Conservation (phyloP, 1,140 invertebrate genomes). For the Zaprionus gabonicus region DNA sequence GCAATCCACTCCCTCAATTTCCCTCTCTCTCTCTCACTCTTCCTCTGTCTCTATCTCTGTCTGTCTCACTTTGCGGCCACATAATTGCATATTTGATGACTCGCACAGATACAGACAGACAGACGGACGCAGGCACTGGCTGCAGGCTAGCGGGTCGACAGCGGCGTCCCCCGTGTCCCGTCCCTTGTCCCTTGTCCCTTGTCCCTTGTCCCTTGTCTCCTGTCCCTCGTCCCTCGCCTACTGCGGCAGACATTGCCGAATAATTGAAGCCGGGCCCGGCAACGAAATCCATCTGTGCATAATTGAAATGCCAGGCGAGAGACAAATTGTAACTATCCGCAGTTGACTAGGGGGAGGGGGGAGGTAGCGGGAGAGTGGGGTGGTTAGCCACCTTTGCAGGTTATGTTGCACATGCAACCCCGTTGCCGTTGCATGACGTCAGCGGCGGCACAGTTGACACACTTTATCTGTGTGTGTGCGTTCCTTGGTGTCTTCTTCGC, state of each 20-base stretch:
- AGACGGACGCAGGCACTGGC: background rate
- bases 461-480: background rate
- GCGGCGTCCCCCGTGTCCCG: no score
- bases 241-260: slow-evolving; percentile 9
- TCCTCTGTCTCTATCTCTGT: background rate
- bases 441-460: background rate
- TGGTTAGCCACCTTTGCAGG: background rate
- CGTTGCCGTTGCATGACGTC: slow-evolving; percentile 5
- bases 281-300: slow-evolving; percentile 43
- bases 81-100: slow-evolving; percentile 55
- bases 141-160: no score
- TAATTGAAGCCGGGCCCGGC: slow-evolving; percentile 28
- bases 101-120: slow-evolving; percentile 15
- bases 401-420: slow-evolving; percentile 3
- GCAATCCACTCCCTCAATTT: slow-evolving; percentile 17
- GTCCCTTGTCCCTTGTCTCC: no score
- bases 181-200: no score
- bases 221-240: background rate
- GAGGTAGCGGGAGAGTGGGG: no score
- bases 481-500: background rate
- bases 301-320: slow-evolving; percentile 44
- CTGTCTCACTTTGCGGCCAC: slow-evolving; percentile 36
- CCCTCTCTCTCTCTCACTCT: slow-evolving; percentile 25
- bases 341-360: background rate
- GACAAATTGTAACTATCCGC: slow-evolving; percentile 22